Base-by-base conservation (phyloP, 2,888 invertebrate genomes). In the Linyphia triangularis region DNA sequence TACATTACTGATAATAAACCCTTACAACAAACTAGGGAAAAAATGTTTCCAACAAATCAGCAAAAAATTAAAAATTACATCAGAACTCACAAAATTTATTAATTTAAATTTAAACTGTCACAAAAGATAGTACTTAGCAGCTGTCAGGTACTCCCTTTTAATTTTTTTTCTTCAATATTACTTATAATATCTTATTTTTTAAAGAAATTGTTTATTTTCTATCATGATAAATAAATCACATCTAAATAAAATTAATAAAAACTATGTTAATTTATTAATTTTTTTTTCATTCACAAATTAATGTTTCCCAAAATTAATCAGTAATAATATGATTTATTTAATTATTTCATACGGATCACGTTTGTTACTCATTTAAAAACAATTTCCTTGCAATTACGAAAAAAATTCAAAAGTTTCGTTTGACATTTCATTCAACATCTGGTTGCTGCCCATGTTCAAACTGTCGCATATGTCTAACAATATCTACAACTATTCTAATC, bases 391-490 rank as follows among this genome's bases (percentile, higher is more conserved):
- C 9, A 28, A 51, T 24, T 26, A 7, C n/a, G n/a, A 51, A n/a
- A 77, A 59, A 61, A 59, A 9, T 79, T 51, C 33, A 33, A 30
- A 67, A 22, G 30, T 78, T 78, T 63, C 75, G 63, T 82, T 88
- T 82, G 75, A 88, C 75, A 75, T 81, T 40, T 73, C 24, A 57
- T n/a, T 65, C 33, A 83, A 88, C 82, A 83, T 61, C 83, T 83
- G 78, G 83, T 59, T 63, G 30, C 61, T 63, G 59, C 59, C 26
- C 16, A 24, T 22, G 40, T 37, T 57, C 69, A 7, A 37, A 72
- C 69, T 59, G 22, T 81, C 73, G 63, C 86, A 81, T 85, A 85
- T 81, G 81, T 65, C 51, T 37, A 40, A 37, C 28, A 33, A 77
- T 63, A 37, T 77, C 77, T 77, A 2, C 10, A 9, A 22, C 26